These are phyloP conservation scores for Acanthisitta chloris DNA, from an alignment of 2,113 vertebrate species.

Conservation along the genomic window DNA sequence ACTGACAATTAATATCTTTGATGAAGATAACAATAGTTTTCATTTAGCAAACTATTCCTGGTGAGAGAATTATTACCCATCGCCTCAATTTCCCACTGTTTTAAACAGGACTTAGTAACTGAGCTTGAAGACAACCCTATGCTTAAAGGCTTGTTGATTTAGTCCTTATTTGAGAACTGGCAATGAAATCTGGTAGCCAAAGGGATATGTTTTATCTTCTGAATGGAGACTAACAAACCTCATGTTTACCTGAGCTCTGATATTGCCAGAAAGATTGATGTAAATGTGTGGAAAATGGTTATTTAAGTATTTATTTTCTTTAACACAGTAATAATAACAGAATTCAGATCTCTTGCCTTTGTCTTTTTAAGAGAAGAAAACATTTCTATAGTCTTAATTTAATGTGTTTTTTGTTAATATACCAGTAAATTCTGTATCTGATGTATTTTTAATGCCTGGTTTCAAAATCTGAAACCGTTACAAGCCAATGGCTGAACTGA, in stretches of 20 bases:
- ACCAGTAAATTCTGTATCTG: background rate
- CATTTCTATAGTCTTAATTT: background rate
- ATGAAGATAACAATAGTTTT: background rate
- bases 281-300: background rate
- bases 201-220: background rate
- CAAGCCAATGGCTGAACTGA: background rate
- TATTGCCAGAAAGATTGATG: background rate
- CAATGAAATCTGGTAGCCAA: background rate
- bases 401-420: background rate
- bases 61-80: background rate
- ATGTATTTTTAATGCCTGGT: background rate
- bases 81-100: background rate
- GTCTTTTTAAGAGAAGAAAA: background rate
- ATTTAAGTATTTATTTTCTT: background rate
- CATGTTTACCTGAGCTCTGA: background rate
- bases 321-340: background rate
- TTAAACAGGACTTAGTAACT: background rate
- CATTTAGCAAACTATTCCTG: background rate
- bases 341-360: background rate
- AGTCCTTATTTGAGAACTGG: background rate
- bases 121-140: background rate
- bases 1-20: background rate
- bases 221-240: background rate
- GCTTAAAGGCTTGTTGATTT: background rate
- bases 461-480: background rate